A percentile compares a stretch with the other conserved stretches of the same genome.
These are phyloP conservation scores for Rhineura floridana DNA, from an alignment of 2,113 vertebrate genomes.

Conservation along the genomic window DNA sequence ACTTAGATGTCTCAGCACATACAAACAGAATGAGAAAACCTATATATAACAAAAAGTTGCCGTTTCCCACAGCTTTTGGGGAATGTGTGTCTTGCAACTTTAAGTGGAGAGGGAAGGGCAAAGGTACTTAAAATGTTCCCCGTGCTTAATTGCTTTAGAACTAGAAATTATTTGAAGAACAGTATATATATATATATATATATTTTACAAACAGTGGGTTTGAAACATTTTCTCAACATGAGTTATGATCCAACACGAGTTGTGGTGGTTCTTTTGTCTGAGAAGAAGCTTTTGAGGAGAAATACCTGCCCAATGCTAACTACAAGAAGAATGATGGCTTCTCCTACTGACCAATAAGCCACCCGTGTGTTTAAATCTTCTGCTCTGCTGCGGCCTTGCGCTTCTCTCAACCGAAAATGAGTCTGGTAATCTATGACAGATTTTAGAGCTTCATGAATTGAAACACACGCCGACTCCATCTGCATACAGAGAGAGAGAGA, in stretches of 20 bases:
- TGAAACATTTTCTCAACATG: slow-evolving; percentile 22
- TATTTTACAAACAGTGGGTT: slow-evolving; percentile 45
- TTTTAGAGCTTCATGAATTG: slow-evolving; percentile 97
- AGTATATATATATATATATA: slow-evolving; percentile 40
- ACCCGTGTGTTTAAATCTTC: slow-evolving; percentile 97
- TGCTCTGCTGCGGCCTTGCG: slow-evolving; percentile 95
- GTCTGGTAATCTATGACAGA: slow-evolving; percentile 98
- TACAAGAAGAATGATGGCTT: slow-evolving; percentile 94
- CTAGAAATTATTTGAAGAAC: slow-evolving; percentile 69
- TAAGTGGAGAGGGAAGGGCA: slow-evolving; percentile 48
- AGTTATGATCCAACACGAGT: slow-evolving; percentile 95
- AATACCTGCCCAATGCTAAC: slow-evolving; percentile 98
- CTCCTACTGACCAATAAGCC: slow-evolving; percentile 97
- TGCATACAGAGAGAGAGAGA: slow-evolving; percentile 64
- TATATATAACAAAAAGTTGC: slow-evolving; percentile 62
- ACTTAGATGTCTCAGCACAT: slow-evolving; percentile 57
- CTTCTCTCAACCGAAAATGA: slow-evolving; percentile 94
- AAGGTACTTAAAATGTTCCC: slow-evolving; percentile 64
- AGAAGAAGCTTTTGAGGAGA: slow-evolving; percentile 97
- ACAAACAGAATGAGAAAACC: slow-evolving; percentile 52
- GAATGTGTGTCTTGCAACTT: slow-evolving; percentile 37
- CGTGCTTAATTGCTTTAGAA: slow-evolving; percentile 71
- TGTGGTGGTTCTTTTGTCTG: slow-evolving; percentile 95
- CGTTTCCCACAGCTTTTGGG: slow-evolving; percentile 54
- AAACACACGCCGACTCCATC: slow-evolving; percentile 99